These are phyloP conservation scores for Napeogenes inachia DNA, from an alignment of 2,888 invertebrate genomes.

Conservation along the genomic window DNA sequence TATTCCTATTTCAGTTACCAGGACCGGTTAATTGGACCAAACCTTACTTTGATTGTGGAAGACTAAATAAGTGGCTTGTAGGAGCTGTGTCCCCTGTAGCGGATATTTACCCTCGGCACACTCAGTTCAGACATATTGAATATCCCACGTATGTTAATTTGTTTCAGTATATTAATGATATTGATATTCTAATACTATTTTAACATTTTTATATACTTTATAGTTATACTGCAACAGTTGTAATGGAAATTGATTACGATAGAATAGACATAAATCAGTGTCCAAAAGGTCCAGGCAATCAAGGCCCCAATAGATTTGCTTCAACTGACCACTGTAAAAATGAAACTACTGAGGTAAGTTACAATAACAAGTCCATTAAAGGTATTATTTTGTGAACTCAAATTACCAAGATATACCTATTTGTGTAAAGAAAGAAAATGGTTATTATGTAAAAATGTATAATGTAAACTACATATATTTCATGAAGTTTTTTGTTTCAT, in stretches of 20 bases:
- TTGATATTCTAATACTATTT: slow-evolving; percentile 7
- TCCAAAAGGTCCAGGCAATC: slow-evolving; percentile 92
- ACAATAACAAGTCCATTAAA: not conserved
- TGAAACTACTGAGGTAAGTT: slow-evolving; percentile 32
- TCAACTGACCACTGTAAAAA: slow-evolving; percentile 92
- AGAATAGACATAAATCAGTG: slow-evolving; percentile 98
- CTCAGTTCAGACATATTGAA: slow-evolving; percentile 94
- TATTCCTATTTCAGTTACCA: slow-evolving; percentile 60
- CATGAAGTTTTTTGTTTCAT: too few relatives aligned
- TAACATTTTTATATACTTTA: slow-evolving; percentile 10
- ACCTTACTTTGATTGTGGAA: slow-evolving; percentile 97
- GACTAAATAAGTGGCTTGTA: slow-evolving; percentile 97
- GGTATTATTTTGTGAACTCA: not conserved
- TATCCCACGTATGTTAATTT: slow-evolving; percentile 87
- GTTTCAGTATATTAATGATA: not conserved
- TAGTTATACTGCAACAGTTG: slow-evolving; percentile 93
- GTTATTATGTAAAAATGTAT: not conserved
- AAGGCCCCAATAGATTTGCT: slow-evolving; percentile 90
- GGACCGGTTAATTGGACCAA: slow-evolving; percentile 96
- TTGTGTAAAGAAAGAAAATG: too few relatives aligned
- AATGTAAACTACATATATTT: too few relatives aligned
- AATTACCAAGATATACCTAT: not conserved
- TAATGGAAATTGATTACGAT: slow-evolving; percentile 97
- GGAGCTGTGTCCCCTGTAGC: slow-evolving; percentile 96
- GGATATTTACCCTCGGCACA: slow-evolving; percentile 96